Evolutionary conservation across 2,113 vertebrate species (phyloP).

Genomic region (Pterocles gutturalis): DNA sequence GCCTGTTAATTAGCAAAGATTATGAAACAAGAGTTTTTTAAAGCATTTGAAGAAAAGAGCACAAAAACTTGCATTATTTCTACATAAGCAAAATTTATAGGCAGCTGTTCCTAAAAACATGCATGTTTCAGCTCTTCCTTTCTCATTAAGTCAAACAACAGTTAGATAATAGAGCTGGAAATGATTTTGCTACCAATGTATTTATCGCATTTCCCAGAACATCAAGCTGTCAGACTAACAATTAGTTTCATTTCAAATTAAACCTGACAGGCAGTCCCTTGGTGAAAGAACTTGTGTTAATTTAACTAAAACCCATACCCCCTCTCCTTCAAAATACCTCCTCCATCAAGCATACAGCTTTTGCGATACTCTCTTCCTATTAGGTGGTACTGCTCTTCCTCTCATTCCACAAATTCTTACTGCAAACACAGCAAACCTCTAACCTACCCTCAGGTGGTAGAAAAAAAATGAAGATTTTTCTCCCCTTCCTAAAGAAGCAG

Average conservation of each 20-base stretch:
- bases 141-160: not conserved
- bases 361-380: not conserved
- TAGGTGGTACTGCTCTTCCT: not conserved
- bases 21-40: slow-evolving; percentile 1
- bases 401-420: not conserved
- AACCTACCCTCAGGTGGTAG: not conserved
- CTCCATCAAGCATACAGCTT: not conserved
- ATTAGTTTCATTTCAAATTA: slow-evolving; percentile 72
- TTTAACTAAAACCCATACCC: slow-evolving; percentile 31
- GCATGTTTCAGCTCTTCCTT: not conserved
- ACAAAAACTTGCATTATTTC: not conserved
- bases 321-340: not conserved
- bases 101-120: not conserved
- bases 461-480: not conserved
- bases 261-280: slow-evolving; percentile 77
- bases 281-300: slow-evolving; percentile 75
- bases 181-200: not conserved
- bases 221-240: slow-evolving; percentile 58
- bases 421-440: not conserved
- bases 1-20: not conserved
- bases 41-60: not conserved
- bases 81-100: not conserved
- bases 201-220: not conserved
- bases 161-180: slow-evolving; percentile 9
- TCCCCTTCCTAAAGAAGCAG: not conserved